phyloP scores from a whole-genome alignment of 2,888 invertebrate genomes.

The Laothoe populi region DNA sequence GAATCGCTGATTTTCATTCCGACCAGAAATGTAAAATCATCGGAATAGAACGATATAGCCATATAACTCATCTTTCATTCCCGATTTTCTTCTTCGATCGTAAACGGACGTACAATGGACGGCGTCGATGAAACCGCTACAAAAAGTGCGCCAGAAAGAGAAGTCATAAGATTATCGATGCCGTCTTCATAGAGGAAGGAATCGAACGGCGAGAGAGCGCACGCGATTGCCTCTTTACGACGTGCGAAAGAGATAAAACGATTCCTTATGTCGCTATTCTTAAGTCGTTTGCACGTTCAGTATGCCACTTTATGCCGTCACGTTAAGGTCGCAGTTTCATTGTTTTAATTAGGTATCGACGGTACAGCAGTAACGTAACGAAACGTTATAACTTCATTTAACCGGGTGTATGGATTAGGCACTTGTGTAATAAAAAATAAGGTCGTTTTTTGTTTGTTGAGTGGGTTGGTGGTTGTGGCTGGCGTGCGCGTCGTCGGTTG shows the following conservation, averaged over 20 bases:
- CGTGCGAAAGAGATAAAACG: constrained; percentile 83
- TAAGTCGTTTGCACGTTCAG: constrained; percentile 74
- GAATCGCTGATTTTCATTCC: constrained; percentile 29
- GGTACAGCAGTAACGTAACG: constrained; percentile 73
- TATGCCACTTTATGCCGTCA: constrained; percentile 75
- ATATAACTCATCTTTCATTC: constrained; percentile 63
- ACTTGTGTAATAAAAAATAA: constrained; percentile 61
- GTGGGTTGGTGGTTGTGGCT: constrained; percentile 55
- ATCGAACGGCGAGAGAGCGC: constrained; percentile 67
- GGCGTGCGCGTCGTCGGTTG: constrained; percentile 71
- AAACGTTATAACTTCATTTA: constrained; percentile 82
- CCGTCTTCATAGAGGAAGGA: constrained; percentile 75
- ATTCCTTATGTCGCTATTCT: constrained; percentile 84
- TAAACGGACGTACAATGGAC: constrained; percentile 81
- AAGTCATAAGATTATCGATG: constrained; percentile 75
- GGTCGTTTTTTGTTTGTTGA: constrained; percentile 68
- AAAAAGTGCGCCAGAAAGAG: constrained; percentile 80
- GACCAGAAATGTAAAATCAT: constrained; percentile 32
- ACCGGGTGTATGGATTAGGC: constrained; percentile 61
- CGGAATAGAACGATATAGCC: constrained; percentile 22
- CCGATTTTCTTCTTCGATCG: constrained; percentile 44
- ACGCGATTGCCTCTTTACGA: constrained; percentile 74
- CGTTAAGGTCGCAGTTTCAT: constrained; percentile 82
- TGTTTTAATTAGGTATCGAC: constrained; percentile 76
- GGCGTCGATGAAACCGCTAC: constrained; percentile 58